Base-by-base conservation (phyloP, 2,113 vertebrate species). In the Poicephalus gulielmi region DNA sequence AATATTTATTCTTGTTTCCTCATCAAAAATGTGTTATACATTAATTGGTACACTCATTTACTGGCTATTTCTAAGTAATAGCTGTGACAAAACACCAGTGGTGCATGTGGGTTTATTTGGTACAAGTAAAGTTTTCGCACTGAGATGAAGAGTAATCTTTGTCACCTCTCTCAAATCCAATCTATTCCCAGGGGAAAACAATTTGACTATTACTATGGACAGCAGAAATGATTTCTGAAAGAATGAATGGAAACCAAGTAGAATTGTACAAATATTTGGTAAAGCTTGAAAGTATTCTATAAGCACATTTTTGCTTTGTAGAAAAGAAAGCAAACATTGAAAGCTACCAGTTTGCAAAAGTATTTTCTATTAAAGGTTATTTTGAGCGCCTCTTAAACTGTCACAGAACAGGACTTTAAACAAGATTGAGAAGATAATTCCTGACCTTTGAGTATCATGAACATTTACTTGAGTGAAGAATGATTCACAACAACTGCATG, bases 401-500 rank as follows among this genome's bases (percentile, higher is more conserved):
- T 30, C 50, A 68, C 31, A 64, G 79, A 83, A 37, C 15, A 71
- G 60, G 43, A 96, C 73, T 83, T 78, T 66, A 94, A 96, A 86
- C 46, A 83, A 79, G 89, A 87, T 60, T 33, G 20, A 82, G 66
- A 86, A 82, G 85, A 81, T 93, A 74, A 86, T 71, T 95, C 66
- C 63, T 88, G 95, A 95, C 68, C 79, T 97, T 95, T 94, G 85
- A 88, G 47, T 86, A 90, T 76, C 87, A 91, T 0, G 3, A 80
- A 83, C 68, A 67, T 55, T 88, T 68, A 75, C 27, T 70, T 9
- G 3, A 82, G 74, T 69, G n/a, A 70, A 46, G 86, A 83, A 81
- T 39, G 78, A 90, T 63, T 88, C 90, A 85, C 6, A 3, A 25
- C 2, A 5, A 85, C 31, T 77, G 53, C 46, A 46, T 28, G 37